phyloP scores from a whole-genome alignment of 2,888 invertebrate species.

The Phyto melanocephala region DNA sequence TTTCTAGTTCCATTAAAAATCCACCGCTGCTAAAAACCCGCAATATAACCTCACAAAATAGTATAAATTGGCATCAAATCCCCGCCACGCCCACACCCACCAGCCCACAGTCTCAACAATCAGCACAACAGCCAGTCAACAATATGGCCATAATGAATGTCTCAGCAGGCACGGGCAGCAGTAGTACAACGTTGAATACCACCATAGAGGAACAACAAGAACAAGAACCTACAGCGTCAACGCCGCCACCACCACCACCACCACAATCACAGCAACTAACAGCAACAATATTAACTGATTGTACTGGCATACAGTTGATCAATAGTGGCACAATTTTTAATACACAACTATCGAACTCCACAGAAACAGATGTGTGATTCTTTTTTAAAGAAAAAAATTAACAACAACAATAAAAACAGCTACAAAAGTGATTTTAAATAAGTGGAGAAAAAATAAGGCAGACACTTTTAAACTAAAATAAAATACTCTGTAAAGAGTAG shows the following conservation, averaged over 20 bases:
- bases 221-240: conserved; percentile 3
- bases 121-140: too few relatives aligned
- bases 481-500: background rate
- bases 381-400: conserved; percentile 63
- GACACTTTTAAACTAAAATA: background rate
- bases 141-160: background rate
- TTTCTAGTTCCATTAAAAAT: conserved; percentile 87
- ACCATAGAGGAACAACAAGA: conserved; percentile 50
- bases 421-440: conserved; percentile 46
- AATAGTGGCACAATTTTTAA: conserved; percentile 45
- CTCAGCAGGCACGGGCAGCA: conserved; percentile 25
- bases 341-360: conserved; percentile 61
- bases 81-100: conserved; percentile 73
- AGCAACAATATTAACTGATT: conserved; percentile 2
- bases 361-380: conserved; percentile 77
- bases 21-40: conserved; percentile 90
- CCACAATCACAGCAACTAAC: background rate
- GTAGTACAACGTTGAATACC: conserved; percentile 60
- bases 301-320: conserved; percentile 44
- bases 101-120: conserved; percentile 58
- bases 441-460: background rate
- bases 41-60: conserved; percentile 83
- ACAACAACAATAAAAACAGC: conserved; percentile 15
- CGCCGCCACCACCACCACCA: background rate
- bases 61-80: conserved; percentile 78